Evolutionary conservation across 2,797 vertebrate species (phyloP).

Genomic region (Lithobates pipiens): DNA sequence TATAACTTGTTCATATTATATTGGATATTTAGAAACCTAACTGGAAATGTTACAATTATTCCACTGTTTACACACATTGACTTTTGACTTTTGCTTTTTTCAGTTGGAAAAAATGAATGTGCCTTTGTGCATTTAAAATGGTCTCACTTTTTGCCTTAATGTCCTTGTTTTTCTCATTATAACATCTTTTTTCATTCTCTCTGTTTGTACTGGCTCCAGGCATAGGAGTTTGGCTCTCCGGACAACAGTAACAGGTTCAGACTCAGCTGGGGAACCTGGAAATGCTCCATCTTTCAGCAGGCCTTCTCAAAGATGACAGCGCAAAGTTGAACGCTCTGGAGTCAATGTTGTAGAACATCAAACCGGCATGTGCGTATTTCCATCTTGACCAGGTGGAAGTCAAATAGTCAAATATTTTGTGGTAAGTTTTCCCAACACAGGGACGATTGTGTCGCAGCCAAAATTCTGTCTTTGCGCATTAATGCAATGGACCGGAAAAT

Average conservation of each 20-base stretch:
- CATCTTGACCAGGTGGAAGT: slow-evolving; percentile 54
- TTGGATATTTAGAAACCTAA: background rate
- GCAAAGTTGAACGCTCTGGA: slow-evolving; percentile 31
- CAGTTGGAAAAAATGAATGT: slow-evolving; percentile 22
- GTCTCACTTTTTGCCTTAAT: slow-evolving; percentile 39
- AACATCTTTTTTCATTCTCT: slow-evolving; percentile 51
- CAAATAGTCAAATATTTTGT: slow-evolving; percentile 55
- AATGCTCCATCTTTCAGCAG: slow-evolving; percentile 36
- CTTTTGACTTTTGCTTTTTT: background rate
- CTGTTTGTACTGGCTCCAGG: slow-evolving; percentile 45
- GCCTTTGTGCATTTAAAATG: slow-evolving; percentile 42
- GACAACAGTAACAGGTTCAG: slow-evolving; percentile 51
- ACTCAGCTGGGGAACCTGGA: slow-evolving; percentile 55
- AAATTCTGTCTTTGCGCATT: slow-evolving; percentile 54
- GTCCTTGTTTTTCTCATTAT: slow-evolving; percentile 56
- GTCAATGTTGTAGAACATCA: slow-evolving; percentile 53
- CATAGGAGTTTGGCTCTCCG: slow-evolving; percentile 30
- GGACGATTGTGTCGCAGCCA: slow-evolving; percentile 50
- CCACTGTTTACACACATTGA: background rate
- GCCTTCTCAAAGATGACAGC: slow-evolving; percentile 39
- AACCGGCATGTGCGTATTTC: slow-evolving; percentile 51
- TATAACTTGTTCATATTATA: background rate
- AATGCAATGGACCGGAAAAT: slow-evolving; percentile 28
- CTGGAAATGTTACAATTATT: background rate
- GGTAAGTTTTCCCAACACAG: slow-evolving; percentile 40